Base-by-base conservation (phyloP, 2,797 vertebrate genomes). In the Clangula hyemalis region DNA sequence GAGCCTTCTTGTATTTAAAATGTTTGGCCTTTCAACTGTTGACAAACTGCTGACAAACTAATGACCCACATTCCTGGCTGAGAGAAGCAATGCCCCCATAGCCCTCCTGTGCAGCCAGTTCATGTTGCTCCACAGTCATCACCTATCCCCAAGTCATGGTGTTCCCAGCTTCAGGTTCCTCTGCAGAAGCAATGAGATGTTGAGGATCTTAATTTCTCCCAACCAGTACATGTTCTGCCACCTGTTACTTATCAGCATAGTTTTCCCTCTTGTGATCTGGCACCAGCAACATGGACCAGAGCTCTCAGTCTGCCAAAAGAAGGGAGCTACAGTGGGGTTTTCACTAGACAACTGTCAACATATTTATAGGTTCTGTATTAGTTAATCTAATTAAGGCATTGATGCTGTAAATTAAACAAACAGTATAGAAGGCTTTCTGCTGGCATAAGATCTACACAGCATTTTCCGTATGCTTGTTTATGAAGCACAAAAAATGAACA, bases 351-450 rank as follows among this genome's bases (percentile, higher is more conserved):
- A 95, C 80, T 94, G 92, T 93, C 85, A 97, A 79, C 58, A 82
- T 64, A 93, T 94, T 93, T 95, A 71, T 70, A 93, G 70, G 45
- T 90, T 93, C 45, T 43, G 87, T 95, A 93, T 89, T 87, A 87
- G 49, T 87, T 86, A 90, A 96, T 96, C 88, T 95, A 94, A 97
- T 96, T 94, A 95, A 96, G 41, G 79, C 74, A 87, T 72, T 83
- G 87, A 93, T 92, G 92, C 88, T 92, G 49, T 97, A 96, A 96
- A 95, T 97, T 87, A 96, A 73, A 70, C 68, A 78, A 89, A 87
- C 51, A 90, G 65, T 58, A 66, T 17, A 4, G 90, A 65, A 94
- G 94, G 95, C 82, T 89, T 85, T 95, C 89, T 92, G 81, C 93
- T 95, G 95, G 94, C 96, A 93, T 73, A 77, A 95, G 88, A 88